These are phyloP conservation scores for Tursiops truncatus DNA, from an alignment of 2,113 vertebrate species.

Conservation along the genomic window DNA sequence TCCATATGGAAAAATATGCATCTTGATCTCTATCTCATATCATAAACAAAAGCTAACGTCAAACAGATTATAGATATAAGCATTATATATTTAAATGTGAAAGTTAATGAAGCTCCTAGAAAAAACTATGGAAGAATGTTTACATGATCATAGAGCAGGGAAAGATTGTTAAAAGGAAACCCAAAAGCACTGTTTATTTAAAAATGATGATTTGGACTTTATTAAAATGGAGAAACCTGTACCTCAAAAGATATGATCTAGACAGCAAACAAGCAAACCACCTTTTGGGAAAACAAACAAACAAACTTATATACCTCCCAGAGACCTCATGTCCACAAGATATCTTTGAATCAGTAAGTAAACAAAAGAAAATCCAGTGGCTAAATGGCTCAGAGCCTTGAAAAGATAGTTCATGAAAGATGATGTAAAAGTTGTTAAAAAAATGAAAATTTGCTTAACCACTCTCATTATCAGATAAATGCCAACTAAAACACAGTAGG, in stretches of 20 bases:
- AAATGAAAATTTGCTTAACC: not conserved
- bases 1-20: not conserved
- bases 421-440: not conserved
- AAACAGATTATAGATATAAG: not conserved
- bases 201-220: not conserved
- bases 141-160: not conserved
- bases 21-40: not conserved
- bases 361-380: not conserved
- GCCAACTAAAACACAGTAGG: not conserved
- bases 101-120: not conserved
- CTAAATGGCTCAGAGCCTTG: not conserved
- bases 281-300: not conserved
- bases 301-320: too few relatives aligned
- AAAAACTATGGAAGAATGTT: not conserved
- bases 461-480: not conserved
- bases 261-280: not conserved
- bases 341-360: not conserved
- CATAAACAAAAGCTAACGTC: not conserved
- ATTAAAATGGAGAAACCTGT: not conserved
- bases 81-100: not conserved
- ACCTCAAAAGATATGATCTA: not conserved
- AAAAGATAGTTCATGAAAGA: not conserved
- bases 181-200: not conserved
- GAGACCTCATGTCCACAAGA: not conserved
- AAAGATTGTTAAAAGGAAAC: not conserved